phyloP scores from a whole-genome alignment of 35 echinoderm and acorn worm genomes.

The Lytechinus variegatus region DNA sequence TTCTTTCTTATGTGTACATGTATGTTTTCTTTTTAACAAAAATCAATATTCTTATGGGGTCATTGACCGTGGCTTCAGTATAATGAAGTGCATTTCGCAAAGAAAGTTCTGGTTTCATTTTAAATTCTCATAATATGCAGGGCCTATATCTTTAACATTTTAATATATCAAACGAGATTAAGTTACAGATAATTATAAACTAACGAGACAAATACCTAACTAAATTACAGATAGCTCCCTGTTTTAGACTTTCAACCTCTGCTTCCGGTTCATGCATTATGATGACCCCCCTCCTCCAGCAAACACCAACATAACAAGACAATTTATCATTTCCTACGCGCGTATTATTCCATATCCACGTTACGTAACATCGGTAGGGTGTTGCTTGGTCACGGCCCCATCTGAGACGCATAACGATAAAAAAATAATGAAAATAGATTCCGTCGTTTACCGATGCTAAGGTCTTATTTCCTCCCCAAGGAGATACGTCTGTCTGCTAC shows the following conservation, averaged over 20 bases:
- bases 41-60: no score
- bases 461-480: not conserved
- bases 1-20: no score
- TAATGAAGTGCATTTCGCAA: no score
- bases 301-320: not conserved
- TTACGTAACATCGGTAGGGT: slow-evolving; percentile 28
- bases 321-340: not conserved
- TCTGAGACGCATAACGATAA: not conserved
- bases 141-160: no score
- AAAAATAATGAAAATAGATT: not conserved
- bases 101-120: no score
- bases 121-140: no score
- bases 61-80: no score
- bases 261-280: not conserved
- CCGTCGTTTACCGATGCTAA: not conserved
- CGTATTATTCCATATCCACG: slow-evolving; percentile 22
- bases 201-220: no score
- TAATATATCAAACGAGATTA: no score
- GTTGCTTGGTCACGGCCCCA: not conserved
- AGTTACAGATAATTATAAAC: no score
- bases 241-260: not conserved
- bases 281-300: not conserved
- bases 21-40: no score
- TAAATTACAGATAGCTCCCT: no score
- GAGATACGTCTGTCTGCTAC: not conserved